Conservation (phyloP, 1,140 invertebrate genomes). For the Drosophila ercepeae region DNA sequence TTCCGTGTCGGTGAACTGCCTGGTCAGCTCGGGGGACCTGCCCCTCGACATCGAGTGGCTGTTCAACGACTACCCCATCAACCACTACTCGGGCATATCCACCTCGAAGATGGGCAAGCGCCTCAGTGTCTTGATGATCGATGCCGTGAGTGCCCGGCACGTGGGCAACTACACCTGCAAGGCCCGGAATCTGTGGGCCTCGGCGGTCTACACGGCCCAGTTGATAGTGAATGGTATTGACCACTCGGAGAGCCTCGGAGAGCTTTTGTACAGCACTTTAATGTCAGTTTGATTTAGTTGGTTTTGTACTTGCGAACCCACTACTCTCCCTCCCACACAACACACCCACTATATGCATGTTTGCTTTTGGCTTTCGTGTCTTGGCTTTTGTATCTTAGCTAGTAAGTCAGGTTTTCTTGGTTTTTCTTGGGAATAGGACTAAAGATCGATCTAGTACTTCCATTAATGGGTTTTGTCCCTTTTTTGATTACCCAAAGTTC, state of each 20-base stretch:
- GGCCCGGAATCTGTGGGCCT: constrained; percentile 88
- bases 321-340: constrained; percentile 37
- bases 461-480: background rate
- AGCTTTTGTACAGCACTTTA: constrained; percentile 57
- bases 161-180: constrained; percentile 88
- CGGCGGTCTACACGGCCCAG: constrained; percentile 68
- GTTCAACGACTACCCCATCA: constrained; percentile 86
- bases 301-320: constrained; percentile 26
- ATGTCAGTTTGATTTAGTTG: constrained; percentile 32
- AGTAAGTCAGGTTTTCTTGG: background rate
- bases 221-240: constrained; percentile 73
- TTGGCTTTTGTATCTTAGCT: constrained; percentile 40
- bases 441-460: background rate
- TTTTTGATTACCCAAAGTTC: constrained; percentile 78
- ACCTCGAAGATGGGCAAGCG: constrained; percentile 87
- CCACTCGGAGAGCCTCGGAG: constrained; percentile 9
- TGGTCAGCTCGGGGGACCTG: constrained; percentile 87
- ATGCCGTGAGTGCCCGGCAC: constrained; percentile 84
- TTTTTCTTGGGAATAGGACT: background rate
- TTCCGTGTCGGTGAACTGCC: constrained; percentile 86
- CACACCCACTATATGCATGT: constrained; percentile 37
- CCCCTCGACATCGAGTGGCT: constrained; percentile 86
- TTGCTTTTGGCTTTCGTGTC: constrained; percentile 42
- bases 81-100: constrained; percentile 79
- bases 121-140: constrained; percentile 84